Evolutionary conservation across 1,140 invertebrate genomes (phyloP), one percentile per base, ranked within the genome.

Genomic region (Sinonovacula constricta): DNA sequence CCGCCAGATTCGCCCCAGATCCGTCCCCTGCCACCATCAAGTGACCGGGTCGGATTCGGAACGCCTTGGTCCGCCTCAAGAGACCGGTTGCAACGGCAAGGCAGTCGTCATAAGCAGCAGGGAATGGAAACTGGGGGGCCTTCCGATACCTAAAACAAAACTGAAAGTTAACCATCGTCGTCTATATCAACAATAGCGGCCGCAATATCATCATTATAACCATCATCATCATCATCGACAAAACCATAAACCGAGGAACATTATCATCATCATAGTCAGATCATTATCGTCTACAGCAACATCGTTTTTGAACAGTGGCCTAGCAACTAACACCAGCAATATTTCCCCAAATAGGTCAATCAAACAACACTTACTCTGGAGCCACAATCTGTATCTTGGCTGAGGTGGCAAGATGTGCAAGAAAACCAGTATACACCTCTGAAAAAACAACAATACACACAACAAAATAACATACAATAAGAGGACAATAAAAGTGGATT

Each of bases 1-100:
- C 87, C 12, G 85, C 87, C 22, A 88, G 75, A 74, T 88, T 88
- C 14, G 86, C 88, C 0, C 88, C 88, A n/a, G 87, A 81, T n/a
- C 88, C 87, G 72, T 90, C 88, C 0, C 88, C 88, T 0, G 82
- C 87, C 24, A 88, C 74, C 22, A 87, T 62, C 26, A 88, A 79
- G 67, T 83, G 71, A 54, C 86, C 81, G 28, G 81, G 51, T 22
- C 84, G 65, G 5, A 88, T 75, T 63, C 81, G 65, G 36, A 86
- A 85, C 28, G 81, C 71, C 18, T 65, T 62, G 7, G 70, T 65
- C 28, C 87, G 49, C n/a, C 83, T 51, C 10, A 88, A 22, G 51
- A 88, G 54, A 69, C 84, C 79, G n/a, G 81, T 71, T 3, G 85
- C 87, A 18, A 88, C 89, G 5, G 81, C 75, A 22, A 86, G 68